Evolutionary conservation across 2,797 vertebrate species (phyloP), one percentile per base, ranked within the genome.

Genomic region (Tauraco hartlaubi): DNA sequence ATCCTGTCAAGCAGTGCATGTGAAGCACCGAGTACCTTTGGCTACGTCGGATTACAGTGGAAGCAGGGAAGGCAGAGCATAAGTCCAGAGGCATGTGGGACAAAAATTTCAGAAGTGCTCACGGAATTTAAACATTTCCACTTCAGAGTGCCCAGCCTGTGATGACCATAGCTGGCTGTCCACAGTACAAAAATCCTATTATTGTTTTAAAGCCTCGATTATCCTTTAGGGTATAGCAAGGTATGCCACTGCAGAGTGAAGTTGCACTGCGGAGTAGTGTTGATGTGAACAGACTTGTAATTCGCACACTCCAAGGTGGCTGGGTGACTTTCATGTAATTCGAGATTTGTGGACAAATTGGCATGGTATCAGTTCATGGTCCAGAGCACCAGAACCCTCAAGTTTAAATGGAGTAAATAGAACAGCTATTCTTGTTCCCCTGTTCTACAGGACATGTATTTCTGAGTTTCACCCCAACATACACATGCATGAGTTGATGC

Each of bases 41-140:
- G 5, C 62, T 67, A 52, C 11, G 1, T n/a, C 5, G 5, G 49
- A 63, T 35, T 56, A 35, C 0, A 1, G 15, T n/a, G 25, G 33
- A 73, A 85, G 4, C 2, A 13, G 59, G 41, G 21, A 87, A 79
- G 14, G 21, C 9, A 72, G 26, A 76, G 11, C 11, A 0, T 17
- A 62, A 58, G 1, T 46, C 39, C 43, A 59, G 49, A 80, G 15
- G 5, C 20, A 58, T 1, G 0, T 20, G 20, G n/a, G 15, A 58
- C 16, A 69, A 68, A 33, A 91, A 17, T 6, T 43, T 23, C 22
- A 76, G 41, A 92, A 82, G 7, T 37, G 7, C 4, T 35, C n/a
- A 35, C 56, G n/a, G 26, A 84, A 14, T 62, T 80, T 8, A 39
- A 61, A 9, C 15, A 23, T 55, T 71, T 72, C 18, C 26, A 20